Evolutionary conservation across 2,113 vertebrate species (phyloP).

Genomic region (Aphyosemion australe): DNA sequence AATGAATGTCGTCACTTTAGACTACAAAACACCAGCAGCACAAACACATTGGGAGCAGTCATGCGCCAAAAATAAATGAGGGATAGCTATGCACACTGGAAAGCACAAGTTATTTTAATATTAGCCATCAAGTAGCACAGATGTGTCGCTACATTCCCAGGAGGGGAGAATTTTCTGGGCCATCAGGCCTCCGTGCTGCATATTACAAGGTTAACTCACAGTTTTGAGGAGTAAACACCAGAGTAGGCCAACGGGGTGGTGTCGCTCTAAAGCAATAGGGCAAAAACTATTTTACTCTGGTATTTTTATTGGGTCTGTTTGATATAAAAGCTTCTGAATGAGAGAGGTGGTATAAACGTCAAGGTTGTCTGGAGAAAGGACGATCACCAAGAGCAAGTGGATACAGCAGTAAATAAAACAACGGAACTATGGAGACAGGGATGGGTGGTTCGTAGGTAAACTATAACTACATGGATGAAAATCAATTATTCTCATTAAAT

Average conservation of each 20-base stretch:
- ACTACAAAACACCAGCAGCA: not conserved
- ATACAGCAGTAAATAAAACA: too few species aligned
- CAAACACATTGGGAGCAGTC: not conserved
- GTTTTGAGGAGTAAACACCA: constrained; percentile 22
- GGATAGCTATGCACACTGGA: constrained; percentile 13
- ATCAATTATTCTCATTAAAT: too few species aligned
- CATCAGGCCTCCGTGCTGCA: constrained; percentile 14
- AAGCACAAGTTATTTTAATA: constrained; percentile 34
- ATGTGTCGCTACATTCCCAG: constrained; percentile 15
- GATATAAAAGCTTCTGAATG: too few species aligned
- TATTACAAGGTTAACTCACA: constrained; percentile 34
- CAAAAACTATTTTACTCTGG: constrained; percentile 3
- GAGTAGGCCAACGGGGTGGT: not conserved
- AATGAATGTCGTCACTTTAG: not conserved
- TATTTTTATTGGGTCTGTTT: not conserved
- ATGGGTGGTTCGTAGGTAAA: too few species aligned
- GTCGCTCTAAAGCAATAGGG: constrained; percentile 12
- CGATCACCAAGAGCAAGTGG: too few species aligned
- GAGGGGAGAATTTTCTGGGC: constrained; percentile 51
- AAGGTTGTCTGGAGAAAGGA: too few species aligned
- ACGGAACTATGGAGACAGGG: too few species aligned
- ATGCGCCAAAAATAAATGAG: constrained; percentile 25
- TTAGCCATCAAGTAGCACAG: constrained; percentile 21
- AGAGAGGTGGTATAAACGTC: too few species aligned
- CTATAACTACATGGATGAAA: too few species aligned